These are phyloP conservation scores for Tryphoninae sp. DNA, from an alignment of 2,888 invertebrate species.

Conservation along the genomic window DNA sequence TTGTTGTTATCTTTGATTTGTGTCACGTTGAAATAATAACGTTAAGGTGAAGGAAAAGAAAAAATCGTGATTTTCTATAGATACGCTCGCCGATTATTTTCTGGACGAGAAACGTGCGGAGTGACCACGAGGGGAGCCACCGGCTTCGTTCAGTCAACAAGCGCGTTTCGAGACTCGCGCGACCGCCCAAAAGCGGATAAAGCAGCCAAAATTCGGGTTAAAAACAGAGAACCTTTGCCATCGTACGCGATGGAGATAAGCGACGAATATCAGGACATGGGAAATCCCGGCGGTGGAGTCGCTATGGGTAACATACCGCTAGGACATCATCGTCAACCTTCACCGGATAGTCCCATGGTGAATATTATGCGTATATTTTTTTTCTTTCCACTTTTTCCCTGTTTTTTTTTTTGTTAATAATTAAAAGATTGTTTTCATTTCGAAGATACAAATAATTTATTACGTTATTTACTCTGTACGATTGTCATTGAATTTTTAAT, in stretches of 20 bases:
- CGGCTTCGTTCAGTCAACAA: background rate
- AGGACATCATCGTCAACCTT: slow-evolving; percentile 84
- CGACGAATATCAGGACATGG: slow-evolving; percentile 79
- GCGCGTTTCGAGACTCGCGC: slow-evolving; percentile 43
- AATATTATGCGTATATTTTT: slow-evolving; percentile 68
- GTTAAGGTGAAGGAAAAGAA: background rate
- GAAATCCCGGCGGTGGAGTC: slow-evolving; percentile 76
- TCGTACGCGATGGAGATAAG: slow-evolving; percentile 90
- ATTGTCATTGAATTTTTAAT: too few species aligned
- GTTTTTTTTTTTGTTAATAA: slow-evolving; percentile 6
- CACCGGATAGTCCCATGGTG: slow-evolving; percentile 88
- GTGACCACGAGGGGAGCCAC: slow-evolving; percentile 7
- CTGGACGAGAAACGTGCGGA: slow-evolving; percentile 17
- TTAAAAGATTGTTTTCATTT: background rate
- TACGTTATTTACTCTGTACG: background rate
- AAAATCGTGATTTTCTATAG: background rate
- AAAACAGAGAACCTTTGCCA: slow-evolving; percentile 93
- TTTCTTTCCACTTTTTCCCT: slow-evolving; percentile 75
- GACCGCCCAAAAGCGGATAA: slow-evolving; percentile 68
- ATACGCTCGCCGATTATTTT: background rate
- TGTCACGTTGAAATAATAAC: background rate
- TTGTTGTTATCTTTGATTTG: background rate
- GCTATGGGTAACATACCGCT: slow-evolving; percentile 74
- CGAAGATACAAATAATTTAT: background rate
- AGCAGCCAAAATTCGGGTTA: slow-evolving; percentile 92